Evolutionary conservation across 92 coral and sea anemone genomes (phyloP).

Genomic region (Umimayanthus kanabou): DNA sequence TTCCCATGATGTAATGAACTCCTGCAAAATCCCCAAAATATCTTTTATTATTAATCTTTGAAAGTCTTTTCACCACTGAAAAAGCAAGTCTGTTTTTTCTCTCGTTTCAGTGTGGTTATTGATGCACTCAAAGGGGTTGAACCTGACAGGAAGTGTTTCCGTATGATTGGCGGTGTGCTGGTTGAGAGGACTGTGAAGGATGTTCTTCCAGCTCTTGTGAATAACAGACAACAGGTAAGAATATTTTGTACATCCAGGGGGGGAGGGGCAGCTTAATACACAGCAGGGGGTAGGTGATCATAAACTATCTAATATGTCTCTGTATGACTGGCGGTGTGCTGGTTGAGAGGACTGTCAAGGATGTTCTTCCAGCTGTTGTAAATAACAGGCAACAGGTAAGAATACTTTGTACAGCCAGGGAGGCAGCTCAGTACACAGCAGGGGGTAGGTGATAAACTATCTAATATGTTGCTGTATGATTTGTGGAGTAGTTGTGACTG

Average conservation of each 20-base stretch:
- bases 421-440: too few relatives aligned
- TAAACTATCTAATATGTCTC: neutral
- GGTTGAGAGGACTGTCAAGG: constrained; percentile 90
- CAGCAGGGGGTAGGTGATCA: neutral
- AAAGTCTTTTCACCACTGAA: neutral
- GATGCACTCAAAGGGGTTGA: constrained; percentile 87
- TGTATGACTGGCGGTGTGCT: constrained; percentile 44
- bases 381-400: constrained; percentile 88
- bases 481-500: constrained; percentile 68
- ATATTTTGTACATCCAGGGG: neutral
- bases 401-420: neutral
- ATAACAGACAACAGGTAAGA: constrained; percentile 84
- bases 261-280: too few relatives aligned
- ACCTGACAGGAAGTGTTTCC: constrained; percentile 87
- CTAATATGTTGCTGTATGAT: neutral
- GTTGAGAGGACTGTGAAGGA: constrained; percentile 98
- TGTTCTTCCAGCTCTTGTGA: constrained; percentile 92
- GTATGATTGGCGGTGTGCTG: constrained; percentile 96
- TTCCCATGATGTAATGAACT: too few relatives aligned
- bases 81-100: neutral
- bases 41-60: neutral
- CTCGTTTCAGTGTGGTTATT: constrained; percentile 78
- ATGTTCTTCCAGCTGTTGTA: constrained; percentile 87
- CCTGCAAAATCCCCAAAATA: too few relatives aligned
- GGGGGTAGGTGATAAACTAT: neutral